Conservation (phyloP, 2,888 invertebrate species). For the Drosophila percnosoma region DNA sequence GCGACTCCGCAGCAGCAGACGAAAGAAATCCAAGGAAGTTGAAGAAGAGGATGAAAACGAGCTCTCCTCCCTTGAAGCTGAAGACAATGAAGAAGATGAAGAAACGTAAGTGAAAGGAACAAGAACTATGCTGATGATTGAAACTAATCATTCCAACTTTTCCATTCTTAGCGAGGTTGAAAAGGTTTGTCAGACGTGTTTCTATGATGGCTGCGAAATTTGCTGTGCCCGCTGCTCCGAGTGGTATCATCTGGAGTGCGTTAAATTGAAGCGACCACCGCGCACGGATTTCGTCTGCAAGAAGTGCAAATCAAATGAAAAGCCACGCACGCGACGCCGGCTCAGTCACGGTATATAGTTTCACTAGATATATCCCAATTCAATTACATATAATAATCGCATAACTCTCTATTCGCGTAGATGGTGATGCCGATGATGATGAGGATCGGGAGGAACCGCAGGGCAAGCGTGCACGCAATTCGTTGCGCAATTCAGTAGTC, state of each 20-base stretch:
- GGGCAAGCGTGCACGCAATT: conserved; percentile 73
- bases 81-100: conserved; percentile 52
- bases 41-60: conserved; percentile 1
- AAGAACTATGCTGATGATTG: not conserved
- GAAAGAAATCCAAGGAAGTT: conserved; percentile 10
- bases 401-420: conserved; percentile 26
- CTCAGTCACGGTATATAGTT: conserved; percentile 52
- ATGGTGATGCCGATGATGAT: conserved; percentile 67
- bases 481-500: conserved; percentile 73
- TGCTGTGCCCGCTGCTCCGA: conserved; percentile 76
- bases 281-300: conserved; percentile 88
- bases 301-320: conserved; percentile 85
- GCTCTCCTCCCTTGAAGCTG: conserved; percentile 8
- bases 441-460: conserved; percentile 69
- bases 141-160: not conserved
- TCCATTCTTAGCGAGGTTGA: conserved; percentile 66
- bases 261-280: conserved; percentile 87
- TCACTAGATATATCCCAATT: not conserved
- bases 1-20: conserved; percentile 4
- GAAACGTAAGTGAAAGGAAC: conserved; percentile 42
- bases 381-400: not conserved
- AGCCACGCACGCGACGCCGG: conserved; percentile 53
- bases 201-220: conserved; percentile 81
- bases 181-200: conserved; percentile 79
- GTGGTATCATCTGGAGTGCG: conserved; percentile 91